Conservation (phyloP, 1,140 invertebrate genomes). For the Drosophila insularis region DNA sequence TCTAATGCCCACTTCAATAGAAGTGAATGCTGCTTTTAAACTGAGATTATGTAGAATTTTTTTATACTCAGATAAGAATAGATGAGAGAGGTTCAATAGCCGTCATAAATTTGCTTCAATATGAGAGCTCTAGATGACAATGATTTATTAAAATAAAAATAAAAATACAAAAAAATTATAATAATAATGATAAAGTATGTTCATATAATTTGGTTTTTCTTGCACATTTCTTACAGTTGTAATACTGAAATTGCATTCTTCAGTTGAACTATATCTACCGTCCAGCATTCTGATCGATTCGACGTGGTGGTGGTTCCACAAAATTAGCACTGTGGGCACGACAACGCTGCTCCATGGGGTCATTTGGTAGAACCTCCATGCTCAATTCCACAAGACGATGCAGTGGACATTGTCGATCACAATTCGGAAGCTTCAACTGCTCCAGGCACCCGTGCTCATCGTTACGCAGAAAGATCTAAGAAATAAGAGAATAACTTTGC, state of each 20-base stretch:
- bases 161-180: background rate
- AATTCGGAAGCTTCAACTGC: slow-evolving; percentile 85
- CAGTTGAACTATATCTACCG: slow-evolving; percentile 20
- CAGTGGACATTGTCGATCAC: slow-evolving; percentile 85
- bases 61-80: slow-evolving; percentile 21
- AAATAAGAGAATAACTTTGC: slow-evolving; percentile 53
- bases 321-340: slow-evolving; percentile 84
- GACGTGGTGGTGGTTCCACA: slow-evolving; percentile 83
- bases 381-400: slow-evolving; percentile 84
- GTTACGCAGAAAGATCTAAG: slow-evolving; percentile 85
- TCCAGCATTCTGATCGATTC: slow-evolving; percentile 59
- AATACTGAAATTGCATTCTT: slow-evolving; percentile 40
- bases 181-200: no score
- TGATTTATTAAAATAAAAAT: background rate
- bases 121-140: background rate
- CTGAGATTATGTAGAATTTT: slow-evolving; percentile 53
- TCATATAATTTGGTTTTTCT: background rate
- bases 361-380: slow-evolving; percentile 83
- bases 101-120: no score
- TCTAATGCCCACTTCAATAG: slow-evolving; percentile 60
- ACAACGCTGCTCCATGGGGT: slow-evolving; percentile 84
- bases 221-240: slow-evolving; percentile 18
- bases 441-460: slow-evolving; percentile 83
- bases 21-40: slow-evolving; percentile 61
- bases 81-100: slow-evolving; percentile 30